A percentile compares a stretch with the other conserved stretches of the same genome.
phyloP scores from a whole-genome alignment of 2,113 vertebrate species.

The Macquaria australasica region DNA sequence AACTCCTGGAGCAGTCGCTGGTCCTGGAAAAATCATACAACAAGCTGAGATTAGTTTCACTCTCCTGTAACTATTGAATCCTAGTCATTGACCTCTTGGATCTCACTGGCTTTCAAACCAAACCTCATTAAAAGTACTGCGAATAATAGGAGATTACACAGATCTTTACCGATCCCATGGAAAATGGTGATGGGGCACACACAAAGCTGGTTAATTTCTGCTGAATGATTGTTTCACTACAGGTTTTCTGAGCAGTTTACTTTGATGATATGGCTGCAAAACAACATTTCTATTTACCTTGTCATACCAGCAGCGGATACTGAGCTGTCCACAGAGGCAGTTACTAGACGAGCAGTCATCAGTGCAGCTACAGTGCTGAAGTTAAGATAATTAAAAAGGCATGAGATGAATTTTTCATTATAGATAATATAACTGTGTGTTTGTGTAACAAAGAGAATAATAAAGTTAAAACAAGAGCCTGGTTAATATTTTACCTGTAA shows the following conservation, averaged over 20 bases:
- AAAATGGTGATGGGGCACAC: no score
- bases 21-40: slow-evolving; percentile 80
- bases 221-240: no score
- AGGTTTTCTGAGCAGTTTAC: background rate
- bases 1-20: slow-evolving; percentile 94
- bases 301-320: slow-evolving; percentile 96
- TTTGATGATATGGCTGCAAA: background rate
- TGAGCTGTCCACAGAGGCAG: slow-evolving; percentile 94
- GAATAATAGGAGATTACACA: background rate
- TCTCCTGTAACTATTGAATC: background rate
- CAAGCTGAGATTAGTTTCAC: background rate
- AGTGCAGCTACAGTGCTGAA: slow-evolving; percentile 90
- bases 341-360: slow-evolving; percentile 96
- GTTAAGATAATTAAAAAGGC: background rate
- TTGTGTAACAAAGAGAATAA: background rate
- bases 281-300: slow-evolving; percentile 84
- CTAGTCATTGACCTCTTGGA: background rate
- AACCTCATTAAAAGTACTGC: background rate
- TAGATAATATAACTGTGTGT: background rate
- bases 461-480: background rate
- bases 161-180: background rate
- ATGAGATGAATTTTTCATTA: background rate
- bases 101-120: background rate
- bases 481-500: slow-evolving; percentile 84
- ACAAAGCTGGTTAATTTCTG: no score